Base-by-base conservation (phyloP, 2,113 vertebrate species). In the Rallus limicola region DNA sequence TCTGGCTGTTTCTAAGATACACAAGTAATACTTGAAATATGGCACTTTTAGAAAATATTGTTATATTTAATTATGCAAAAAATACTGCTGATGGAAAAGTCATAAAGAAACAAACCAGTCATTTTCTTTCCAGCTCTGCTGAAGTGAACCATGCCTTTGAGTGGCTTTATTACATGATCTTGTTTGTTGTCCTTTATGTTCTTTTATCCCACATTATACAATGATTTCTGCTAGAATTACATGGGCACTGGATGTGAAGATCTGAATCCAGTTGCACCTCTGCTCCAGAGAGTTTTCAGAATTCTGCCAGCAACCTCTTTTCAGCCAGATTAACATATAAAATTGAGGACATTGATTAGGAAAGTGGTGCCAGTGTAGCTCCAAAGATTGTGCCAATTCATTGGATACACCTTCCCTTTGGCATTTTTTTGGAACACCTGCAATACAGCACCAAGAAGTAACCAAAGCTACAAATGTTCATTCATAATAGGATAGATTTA, bases 201-300 rank as follows among this genome's bases (percentile, higher is more conserved):
- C 8, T 16, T 48, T 80, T 48, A 50, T 24, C 14, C 26, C 29
- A 68, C 6, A 19, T 71, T 13, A 21, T 9, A 36, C 0, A 0
- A 5, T 12, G 29, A 71, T 56, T 86, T 72, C 29, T 80, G 29
- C 11, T 42, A 34, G 29, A 31, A 88, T 69, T 71, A 21, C 6
- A 46, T 16, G 29, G 34, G 4, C 59, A 12, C 11, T 34, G 13
- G 14, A 2, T 42, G 17, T 2, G 5, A 69, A 79, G 18, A 20
- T 8, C 10, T 83, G 38, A 79, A 72, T 60, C 3, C 33, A 76
- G 33, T 7, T 59, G 16, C 24, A 31, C 1, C 13, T 71, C 71
- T 34, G 1, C 7, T 28, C 17, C 16, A 40, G 10, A 42, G 18
- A 25, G 4, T 48, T 70, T 58, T 11, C 13, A 69, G 52, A 92